These are phyloP conservation scores for Engystomops pustulosus DNA, from an alignment of 2,113 vertebrate genomes.

Conservation along the genomic window DNA sequence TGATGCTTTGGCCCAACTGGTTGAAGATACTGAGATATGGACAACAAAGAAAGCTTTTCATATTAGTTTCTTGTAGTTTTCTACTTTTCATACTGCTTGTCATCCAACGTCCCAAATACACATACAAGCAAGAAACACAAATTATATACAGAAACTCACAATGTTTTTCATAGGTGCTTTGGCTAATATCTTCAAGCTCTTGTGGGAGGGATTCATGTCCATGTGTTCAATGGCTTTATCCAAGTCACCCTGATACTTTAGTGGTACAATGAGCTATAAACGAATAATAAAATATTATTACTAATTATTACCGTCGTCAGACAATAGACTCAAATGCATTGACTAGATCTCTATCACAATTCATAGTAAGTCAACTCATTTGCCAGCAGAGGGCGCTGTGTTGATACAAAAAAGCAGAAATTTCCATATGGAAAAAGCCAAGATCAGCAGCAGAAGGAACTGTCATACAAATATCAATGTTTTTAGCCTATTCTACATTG, in stretches of 20 bases:
- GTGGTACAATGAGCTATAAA: slow-evolving; percentile 79
- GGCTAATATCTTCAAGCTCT: slow-evolving; percentile 82
- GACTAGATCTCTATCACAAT: neutral
- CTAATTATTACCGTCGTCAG: neutral
- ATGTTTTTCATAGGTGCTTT: slow-evolving; percentile 86
- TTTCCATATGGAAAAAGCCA: neutral
- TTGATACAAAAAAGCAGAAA: neutral
- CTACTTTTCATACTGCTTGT: neutral
- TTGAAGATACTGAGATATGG: slow-evolving; percentile 78
- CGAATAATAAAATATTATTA: slow-evolving; percentile 65
- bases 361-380: neutral
- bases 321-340: neutral
- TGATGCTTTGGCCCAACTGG: slow-evolving; percentile 84
- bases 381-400: slow-evolving; percentile 19
- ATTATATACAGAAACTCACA: slow-evolving; percentile 71
- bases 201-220: slow-evolving; percentile 77
- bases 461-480: too few relatives aligned
- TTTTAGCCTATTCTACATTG: too few relatives aligned
- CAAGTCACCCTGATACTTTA: slow-evolving; percentile 91
- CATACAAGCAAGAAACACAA: neutral
- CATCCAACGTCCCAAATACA: neutral
- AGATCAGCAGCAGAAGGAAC: too few relatives aligned
- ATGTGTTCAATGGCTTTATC: slow-evolving; percentile 81
- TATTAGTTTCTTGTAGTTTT: neutral
- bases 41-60: neutral